Percentiles rank a stretch among this genome's conserved stretches.
These are phyloP conservation scores for Noturus placidus DNA, from an alignment of 2,113 vertebrate genomes.

Conservation along the genomic window DNA sequence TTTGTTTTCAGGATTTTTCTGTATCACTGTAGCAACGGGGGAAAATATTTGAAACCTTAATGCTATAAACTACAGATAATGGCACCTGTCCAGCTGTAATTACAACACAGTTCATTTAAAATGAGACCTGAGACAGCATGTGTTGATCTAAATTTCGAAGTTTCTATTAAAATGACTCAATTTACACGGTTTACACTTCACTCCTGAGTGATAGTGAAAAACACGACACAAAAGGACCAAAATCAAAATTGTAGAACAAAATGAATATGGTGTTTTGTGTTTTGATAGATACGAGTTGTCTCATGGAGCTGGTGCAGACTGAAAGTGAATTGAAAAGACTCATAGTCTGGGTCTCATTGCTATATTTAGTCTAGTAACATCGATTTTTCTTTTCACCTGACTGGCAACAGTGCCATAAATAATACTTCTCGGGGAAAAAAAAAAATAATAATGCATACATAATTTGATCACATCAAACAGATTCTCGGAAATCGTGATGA, in stretches of 20 bases:
- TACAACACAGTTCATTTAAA: not conserved
- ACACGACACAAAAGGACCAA: not conserved
- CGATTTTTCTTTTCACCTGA: not conserved
- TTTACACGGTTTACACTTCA: not conserved
- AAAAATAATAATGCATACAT: conserved; percentile 18
- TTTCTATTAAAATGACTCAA: not conserved
- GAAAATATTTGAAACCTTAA: not conserved
- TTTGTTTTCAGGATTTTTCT: not conserved
- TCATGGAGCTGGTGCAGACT: not conserved
- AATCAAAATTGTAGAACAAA: not conserved
- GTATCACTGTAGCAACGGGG: not conserved
- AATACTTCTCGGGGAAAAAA: not conserved
- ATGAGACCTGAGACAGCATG: not conserved
- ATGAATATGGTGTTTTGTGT: not conserved
- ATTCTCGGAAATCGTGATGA: not conserved
- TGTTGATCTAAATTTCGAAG: not conserved
- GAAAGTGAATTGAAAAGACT: not conserved
- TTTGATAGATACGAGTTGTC: not conserved
- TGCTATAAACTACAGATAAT: not conserved
- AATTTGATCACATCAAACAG: not conserved
- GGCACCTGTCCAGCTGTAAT: not conserved
- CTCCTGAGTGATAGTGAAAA: not conserved
- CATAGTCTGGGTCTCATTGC: not conserved
- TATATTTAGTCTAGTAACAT: conserved; percentile 1
- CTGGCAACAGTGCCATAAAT: not conserved